Base-by-base conservation (phyloP, 2,113 vertebrate genomes). In the Synchiropus splendidus region DNA sequence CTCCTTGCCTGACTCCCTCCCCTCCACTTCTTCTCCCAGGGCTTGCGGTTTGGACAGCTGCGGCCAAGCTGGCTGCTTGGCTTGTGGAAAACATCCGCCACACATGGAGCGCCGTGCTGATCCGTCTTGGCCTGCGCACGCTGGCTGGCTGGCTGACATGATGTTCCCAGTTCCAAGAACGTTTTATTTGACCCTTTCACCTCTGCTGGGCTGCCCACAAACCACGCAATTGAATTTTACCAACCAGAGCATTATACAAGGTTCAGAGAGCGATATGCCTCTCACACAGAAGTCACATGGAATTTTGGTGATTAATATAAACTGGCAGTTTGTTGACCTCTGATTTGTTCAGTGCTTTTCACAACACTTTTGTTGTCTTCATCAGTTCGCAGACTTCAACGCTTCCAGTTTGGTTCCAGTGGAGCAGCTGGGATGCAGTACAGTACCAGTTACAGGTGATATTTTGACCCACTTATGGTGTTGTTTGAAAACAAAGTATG, bases 11-110 rank as follows among this genome's bases (percentile, higher is more conserved):
- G 36, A 36, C 12, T 14, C 34, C 61, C 37, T 53, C 47, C 71
- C 58, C 59, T 39, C 36, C 57, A 62, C 58, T 16, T 74, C 78
- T 84, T 77, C 77, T 84, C 82, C 80, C 71, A 83, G 82, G 84
- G 84, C 84, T 84, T 52, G 61, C 13, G 64, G 83, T 86, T 83
- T 86, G 79, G 59, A 86, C 67, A 87, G 84, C 42, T 84, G 75
- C 77, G 86, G 85, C 83, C 85, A 89, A 93, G 90, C 90, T 90
- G 89, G 40, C 80, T 82, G 79, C 74, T 84, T 77, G 48, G 76
- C 87, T 89, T 85, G 48, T 86, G 89, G 88, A 90, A 84, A 86
- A 90, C 89, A 90, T 91, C 91, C 89, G 87, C 90, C 84, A 81
- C 86, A 87, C 87, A 89, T 89, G 88, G 87, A 89, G 67, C 67